Evolutionary conservation across 1,140 invertebrate genomes (phyloP).

Genomic region (Daktulosphaira vitifoliae): DNA sequence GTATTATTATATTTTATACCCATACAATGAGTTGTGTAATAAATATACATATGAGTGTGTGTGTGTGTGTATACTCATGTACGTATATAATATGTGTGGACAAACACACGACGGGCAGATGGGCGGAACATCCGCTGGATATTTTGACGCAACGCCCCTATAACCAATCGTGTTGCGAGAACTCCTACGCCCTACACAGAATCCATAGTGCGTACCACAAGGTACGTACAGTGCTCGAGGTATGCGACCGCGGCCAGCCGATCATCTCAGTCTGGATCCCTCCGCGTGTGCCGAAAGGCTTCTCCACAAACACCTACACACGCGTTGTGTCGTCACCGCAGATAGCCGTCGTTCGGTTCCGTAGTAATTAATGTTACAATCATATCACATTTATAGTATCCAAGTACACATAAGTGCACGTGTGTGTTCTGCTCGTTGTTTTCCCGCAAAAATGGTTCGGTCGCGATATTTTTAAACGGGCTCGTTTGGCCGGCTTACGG

Average conservation of each 20-base stretch:
- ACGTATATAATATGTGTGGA: too few species aligned
- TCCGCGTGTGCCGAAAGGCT: slow-evolving; percentile 15
- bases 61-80: too few species aligned
- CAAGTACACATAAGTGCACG: too few species aligned
- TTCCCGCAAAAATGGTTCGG: neutral
- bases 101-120: too few species aligned
- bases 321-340: neutral
- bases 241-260: neutral
- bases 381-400: too few species aligned
- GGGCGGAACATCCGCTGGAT: too few species aligned
- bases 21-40: too few species aligned
- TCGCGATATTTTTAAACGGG: neutral
- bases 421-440: neutral
- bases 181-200: neutral
- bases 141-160: too few species aligned
- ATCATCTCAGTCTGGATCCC: slow-evolving; percentile 12
- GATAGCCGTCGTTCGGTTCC: too few species aligned
- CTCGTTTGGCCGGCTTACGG: neutral
- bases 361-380: too few species aligned
- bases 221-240: neutral
- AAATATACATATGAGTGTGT: too few species aligned
- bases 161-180: neutral
- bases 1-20: too few species aligned
- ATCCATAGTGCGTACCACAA: neutral
- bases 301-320: neutral